These are phyloP conservation scores for Pachymerium ferrugineum DNA, from an alignment of 2,888 invertebrate genomes.

Conservation along the genomic window DNA sequence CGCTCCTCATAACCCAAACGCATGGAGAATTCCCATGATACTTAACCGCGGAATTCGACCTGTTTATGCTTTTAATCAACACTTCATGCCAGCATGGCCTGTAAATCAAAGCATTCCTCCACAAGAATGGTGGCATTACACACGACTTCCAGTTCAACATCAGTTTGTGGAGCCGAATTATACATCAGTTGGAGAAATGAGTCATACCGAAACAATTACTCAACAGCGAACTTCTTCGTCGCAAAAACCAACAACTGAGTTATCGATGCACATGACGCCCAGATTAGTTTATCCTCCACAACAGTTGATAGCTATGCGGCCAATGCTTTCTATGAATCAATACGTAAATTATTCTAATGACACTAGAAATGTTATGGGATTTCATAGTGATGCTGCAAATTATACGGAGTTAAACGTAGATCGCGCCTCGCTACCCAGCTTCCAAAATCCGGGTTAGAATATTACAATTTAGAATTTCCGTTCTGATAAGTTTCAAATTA, in stretches of 20 bases:
- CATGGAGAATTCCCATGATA: not conserved
- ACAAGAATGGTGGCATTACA: not conserved
- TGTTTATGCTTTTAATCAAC: not conserved
- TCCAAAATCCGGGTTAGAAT: not conserved
- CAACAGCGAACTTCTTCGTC: no score
- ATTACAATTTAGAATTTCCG: no score
- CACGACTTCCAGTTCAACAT: not conserved
- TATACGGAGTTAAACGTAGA: not conserved
- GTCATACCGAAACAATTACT: not conserved
- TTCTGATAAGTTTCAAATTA: not conserved
- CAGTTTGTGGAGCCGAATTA: not conserved
- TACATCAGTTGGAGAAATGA: not conserved
- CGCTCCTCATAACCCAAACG: not conserved
- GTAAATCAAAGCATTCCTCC: not conserved
- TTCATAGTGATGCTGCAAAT: slow-evolving; percentile 1
- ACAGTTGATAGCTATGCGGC: no score
- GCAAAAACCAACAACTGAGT: no score
- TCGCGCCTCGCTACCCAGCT: not conserved
- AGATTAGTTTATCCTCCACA: no score
- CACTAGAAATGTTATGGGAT: not conserved
- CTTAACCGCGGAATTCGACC: not conserved
- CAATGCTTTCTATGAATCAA: no score
- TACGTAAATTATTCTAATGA: no score
- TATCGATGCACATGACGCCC: no score
- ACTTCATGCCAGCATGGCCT: not conserved